Base-by-base conservation (phyloP, 2,797 vertebrate species). In the Myotis daubentonii region DNA sequence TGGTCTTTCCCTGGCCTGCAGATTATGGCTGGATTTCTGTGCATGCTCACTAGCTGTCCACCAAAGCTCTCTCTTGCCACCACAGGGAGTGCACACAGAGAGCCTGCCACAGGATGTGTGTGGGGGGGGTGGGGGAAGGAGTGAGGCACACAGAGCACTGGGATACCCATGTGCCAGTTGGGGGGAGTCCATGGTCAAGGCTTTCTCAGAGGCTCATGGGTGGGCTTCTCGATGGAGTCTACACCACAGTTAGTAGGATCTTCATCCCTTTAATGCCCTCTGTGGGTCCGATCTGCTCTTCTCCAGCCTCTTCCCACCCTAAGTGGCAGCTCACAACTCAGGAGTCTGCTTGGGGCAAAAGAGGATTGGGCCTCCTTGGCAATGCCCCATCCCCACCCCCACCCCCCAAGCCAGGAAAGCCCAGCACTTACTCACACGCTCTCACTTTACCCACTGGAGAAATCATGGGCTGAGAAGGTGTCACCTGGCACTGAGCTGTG, bases 81-180 rank as follows among this genome's bases (percentile, higher is more conserved):
- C 57, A 49, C 8, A 5, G 47, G n/a, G n/a, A 38, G 16, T n/a
- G 60, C 57, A 65, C 85, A 38, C 23, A 65, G 22, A 76, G 0
- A 51, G 17, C 71, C 71, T 9, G 71, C 23, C 41, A 36, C 41
- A 30, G 55, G 55, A 25, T 22, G 20, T 19, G 55, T 7, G 51
- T 44, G 9, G 2, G 41, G 0, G 41, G 0, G 41, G 9, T 9
- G 41, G 1, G 15, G 70, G 23, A 22, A 6, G 1, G 5, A 23
- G 55, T 2, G 4, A 87, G 44, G 23, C 44, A 28, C 2, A 11
- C n/a, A 22, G 72, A 49, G 41, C 38, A 7, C n/a, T 65, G 57
- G 23, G 41, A 57, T 36, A 36, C 41, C 11, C 55, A 6, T 6
- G n/a, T 6, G 71, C 53, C 71, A 30, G 9, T 2, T 38, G 9